Evolutionary conservation across 2,797 vertebrate species (phyloP), one percentile per base, ranked within the genome.

Genomic region (Enteromius paludinosus): DNA sequence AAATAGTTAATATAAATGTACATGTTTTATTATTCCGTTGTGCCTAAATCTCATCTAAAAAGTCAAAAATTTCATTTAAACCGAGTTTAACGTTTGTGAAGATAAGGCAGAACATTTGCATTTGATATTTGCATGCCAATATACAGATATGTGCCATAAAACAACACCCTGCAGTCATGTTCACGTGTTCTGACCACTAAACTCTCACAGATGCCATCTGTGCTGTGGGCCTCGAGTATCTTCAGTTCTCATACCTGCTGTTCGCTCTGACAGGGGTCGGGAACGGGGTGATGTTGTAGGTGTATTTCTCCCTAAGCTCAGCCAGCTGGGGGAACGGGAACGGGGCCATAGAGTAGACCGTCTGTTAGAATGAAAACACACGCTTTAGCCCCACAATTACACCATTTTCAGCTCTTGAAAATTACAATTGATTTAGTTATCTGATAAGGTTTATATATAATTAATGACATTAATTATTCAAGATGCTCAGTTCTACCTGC

Each of bases 231-330:
- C 25, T 23, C 0, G 5, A 45, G 41, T 8, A 18, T 78, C 41
- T 69, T 78, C 14, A 41, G 20, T 45, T 66, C 73, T 71, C 68
- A 71, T 68, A 95, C 95, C 94, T 94, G 85, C 89, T 89, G 38
- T 85, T 93, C 87, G 96, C 92, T 91, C 96, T 98, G 81, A 97
- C 95, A 4, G 97, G 89, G 82, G 96, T 97, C 43, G 97, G 97
- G 77, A 99, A 99, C 1, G 98, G 98, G 56, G 97, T 99, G 86
- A 99, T 99, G 91, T 99, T 99, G 92, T 99, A 99, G 0, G 98
- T 99, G 86, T 99, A 99, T 84, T 99, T 99, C 93, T 99, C 98
- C 84, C 98, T 95, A 85, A 99, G 87, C 90, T 99, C 98, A 9
- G 97, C 95, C 93, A 99, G 89, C 78, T 99, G 98, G 69, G 98